Conservation (phyloP, 2,888 invertebrate genomes). For the Sinhomidia bicolor region DNA sequence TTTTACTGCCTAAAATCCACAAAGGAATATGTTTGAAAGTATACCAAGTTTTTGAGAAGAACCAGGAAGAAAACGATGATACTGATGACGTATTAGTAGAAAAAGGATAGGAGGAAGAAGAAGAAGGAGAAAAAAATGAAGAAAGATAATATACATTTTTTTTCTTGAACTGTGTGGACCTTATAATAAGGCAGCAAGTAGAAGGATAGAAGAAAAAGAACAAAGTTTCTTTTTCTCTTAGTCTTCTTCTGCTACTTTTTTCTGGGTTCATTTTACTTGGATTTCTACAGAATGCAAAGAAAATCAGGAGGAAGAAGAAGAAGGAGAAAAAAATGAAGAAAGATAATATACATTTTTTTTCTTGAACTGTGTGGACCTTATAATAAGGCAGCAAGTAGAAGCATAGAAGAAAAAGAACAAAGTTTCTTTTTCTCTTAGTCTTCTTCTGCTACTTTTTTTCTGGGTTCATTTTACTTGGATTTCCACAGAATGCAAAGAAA, state of each 20-base stretch:
- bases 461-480: background rate
- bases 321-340: background rate
- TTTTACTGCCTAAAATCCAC: background rate
- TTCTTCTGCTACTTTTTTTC: background rate
- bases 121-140: background rate
- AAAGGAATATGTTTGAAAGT: background rate
- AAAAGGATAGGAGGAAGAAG: background rate
- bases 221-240: no score
- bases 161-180: conserved; percentile 27
- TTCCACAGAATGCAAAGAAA: background rate
- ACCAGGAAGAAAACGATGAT: background rate
- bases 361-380: conserved; percentile 25
- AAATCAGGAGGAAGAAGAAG: conserved; percentile 1
- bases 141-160: background rate
- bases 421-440: background rate
- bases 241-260: background rate
- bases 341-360: background rate
- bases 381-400: background rate
- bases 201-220: conserved; percentile 2
- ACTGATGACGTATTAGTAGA: conserved; percentile 28
- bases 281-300: background rate
- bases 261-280: background rate
- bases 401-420: conserved; percentile 7
- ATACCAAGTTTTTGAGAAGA: background rate
- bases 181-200: background rate